Percentiles rank a stretch among this genome's conserved stretches.
phyloP scores from a whole-genome alignment of 2,888 invertebrate species.

The Eubasilissa splendida region DNA sequence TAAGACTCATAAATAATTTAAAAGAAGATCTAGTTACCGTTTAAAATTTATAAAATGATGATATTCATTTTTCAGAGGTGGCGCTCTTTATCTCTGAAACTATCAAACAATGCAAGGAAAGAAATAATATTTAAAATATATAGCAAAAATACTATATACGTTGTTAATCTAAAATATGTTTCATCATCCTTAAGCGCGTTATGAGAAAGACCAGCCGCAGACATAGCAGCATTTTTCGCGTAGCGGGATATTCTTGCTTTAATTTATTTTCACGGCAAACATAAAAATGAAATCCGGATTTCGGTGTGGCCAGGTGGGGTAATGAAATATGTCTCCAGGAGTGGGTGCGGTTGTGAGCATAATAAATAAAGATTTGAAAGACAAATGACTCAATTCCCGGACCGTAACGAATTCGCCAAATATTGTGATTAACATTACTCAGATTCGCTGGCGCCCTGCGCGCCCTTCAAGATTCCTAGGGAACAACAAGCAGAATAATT shows the following conservation, averaged over 20 bases:
- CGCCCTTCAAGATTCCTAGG: background rate
- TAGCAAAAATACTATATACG: too few species aligned
- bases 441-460: background rate
- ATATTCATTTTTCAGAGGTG: too few species aligned
- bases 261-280: slow-evolving; percentile 19
- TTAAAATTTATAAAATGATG: too few species aligned
- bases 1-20: too few species aligned
- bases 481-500: background rate
- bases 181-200: background rate
- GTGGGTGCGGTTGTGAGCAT: background rate
- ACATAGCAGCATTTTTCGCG: background rate
- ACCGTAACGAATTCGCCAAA: background rate
- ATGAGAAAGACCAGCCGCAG: background rate
- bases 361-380: slow-evolving; percentile 15
- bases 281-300: slow-evolving; percentile 6
- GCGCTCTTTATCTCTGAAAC: too few species aligned
- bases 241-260: background rate
- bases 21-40: too few species aligned
- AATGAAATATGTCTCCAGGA: slow-evolving; percentile 9
- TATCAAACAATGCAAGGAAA: too few species aligned
- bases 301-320: background rate
- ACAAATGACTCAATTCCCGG: slow-evolving; percentile 6
- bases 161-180: too few species aligned
- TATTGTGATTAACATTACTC: slow-evolving; percentile 12
- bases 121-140: too few species aligned